Evolutionary conservation across 2,113 vertebrate species (phyloP), one percentile per base, ranked within the genome.

Genomic region (Nipponia nippon): DNA sequence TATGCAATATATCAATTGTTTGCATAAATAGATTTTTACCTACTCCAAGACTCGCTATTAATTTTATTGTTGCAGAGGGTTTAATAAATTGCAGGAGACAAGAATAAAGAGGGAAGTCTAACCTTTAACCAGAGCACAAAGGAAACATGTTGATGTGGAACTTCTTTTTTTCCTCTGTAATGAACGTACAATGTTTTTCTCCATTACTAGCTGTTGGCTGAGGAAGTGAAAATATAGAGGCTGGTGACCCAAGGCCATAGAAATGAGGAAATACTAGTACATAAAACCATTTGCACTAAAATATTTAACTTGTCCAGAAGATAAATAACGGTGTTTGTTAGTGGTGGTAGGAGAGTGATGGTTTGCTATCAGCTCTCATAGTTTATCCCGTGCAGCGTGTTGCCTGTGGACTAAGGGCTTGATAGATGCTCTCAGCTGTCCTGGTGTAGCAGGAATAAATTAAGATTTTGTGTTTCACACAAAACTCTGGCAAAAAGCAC

Each of bases 211-310:
- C 34, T 86, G 15, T 70, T 89, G 91, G 13, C 70, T 88, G 40
- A 69, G 63, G 40, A 77, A 77, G 46, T 66, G 42, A 70, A 92
- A 94, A 73, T 61, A 32, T 2, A 67, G 47, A 90, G 40, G 22
- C 42, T 65, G n/a, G 44, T 0, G 0, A 76, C 34, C 18, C 58
- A 71, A 81, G 78, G 79, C 79, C 32, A 12, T 42, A 88, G 71
- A 70, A 90, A 73, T 66, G 58, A 80, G 85, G 71, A 67, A 88
- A 92, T 86, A n/a, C 22, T 42, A 26, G 42, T 88, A 58, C 67
- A 47, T 70, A 88, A 88, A 90, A 6, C 62, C 53, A 56, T 94
- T 92, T 96, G 13, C 44, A 76, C 59, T 89, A 46, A 86, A 93
- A 77, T 94, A 86, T 81, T 93, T 9, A 21, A 12, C 36, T 83